Evolutionary conservation across 30 jellyfish, hydroid and myxozoan species (phyloP).

Genomic region (Turritopsis dohrnii): DNA sequence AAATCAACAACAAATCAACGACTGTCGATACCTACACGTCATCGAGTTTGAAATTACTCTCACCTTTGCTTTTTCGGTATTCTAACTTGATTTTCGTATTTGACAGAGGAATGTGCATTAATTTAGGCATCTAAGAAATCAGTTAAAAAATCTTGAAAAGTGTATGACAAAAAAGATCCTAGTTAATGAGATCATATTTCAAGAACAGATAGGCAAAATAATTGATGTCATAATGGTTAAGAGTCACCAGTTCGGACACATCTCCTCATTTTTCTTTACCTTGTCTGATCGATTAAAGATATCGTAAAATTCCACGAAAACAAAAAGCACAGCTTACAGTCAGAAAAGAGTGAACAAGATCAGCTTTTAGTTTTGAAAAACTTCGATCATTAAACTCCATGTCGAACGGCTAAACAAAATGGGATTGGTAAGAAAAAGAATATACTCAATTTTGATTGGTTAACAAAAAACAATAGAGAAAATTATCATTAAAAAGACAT

Average conservation of each 20-base stretch:
- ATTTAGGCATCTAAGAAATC: slow-evolving; percentile 31
- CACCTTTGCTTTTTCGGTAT: slow-evolving; percentile 21
- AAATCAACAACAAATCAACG: too few relatives aligned
- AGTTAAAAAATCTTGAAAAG: neutral
- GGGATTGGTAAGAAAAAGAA: neutral
- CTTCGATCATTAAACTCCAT: slow-evolving; percentile 35
- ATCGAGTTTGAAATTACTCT: neutral
- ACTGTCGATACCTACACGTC: too few relatives aligned
- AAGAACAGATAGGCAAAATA: too few relatives aligned
- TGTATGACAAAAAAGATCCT: neutral
- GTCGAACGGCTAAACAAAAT: slow-evolving; percentile 30
- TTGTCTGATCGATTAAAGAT: too few relatives aligned
- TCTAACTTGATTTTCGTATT: slow-evolving; percentile 24
- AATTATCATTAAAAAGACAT: neutral
- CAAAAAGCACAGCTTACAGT: slow-evolving; percentile 31
- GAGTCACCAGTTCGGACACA: too few relatives aligned
- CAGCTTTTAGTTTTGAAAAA: slow-evolving; percentile 29
- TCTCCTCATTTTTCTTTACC: too few relatives aligned
- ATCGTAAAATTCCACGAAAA: too few relatives aligned
- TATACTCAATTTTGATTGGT: neutral
- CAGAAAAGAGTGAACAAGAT: slow-evolving; percentile 35
- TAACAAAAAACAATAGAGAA: neutral
- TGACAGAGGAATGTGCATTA: slow-evolving; percentile 25
- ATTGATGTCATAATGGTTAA: too few relatives aligned
- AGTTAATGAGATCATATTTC: too few relatives aligned